phyloP scores from a whole-genome alignment of 2,797 vertebrate genomes.

The Liparis tanakae region DNA sequence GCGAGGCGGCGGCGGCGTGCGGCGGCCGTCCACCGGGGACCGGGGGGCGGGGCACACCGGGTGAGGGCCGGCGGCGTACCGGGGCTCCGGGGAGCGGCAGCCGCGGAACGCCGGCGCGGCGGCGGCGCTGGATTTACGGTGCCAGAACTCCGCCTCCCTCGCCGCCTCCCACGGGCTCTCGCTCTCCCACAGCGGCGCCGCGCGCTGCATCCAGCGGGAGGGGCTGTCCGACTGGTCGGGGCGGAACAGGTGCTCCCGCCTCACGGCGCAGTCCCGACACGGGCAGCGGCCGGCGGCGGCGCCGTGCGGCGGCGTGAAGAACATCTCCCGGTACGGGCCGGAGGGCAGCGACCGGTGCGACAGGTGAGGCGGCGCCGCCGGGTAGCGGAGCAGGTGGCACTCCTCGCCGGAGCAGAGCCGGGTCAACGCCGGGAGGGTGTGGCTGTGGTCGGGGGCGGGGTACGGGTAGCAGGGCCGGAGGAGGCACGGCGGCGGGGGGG shows the following conservation, averaged over 20 bases:
- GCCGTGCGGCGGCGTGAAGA: slow-evolving; percentile 76
- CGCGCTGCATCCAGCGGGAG: slow-evolving; percentile 72
- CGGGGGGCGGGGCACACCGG: slow-evolving; percentile 77
- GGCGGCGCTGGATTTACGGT: slow-evolving; percentile 65
- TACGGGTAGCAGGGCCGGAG: slow-evolving; percentile 77
- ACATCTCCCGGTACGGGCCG: slow-evolving; percentile 84
- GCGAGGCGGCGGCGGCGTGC: slow-evolving; percentile 77
- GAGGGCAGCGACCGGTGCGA: slow-evolving; percentile 74
- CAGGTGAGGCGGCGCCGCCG: slow-evolving; percentile 64
- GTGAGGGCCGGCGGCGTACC: slow-evolving; percentile 67
- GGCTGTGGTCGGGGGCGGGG: slow-evolving; percentile 70
- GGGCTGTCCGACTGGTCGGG: slow-evolving; percentile 73
- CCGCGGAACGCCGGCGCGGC: slow-evolving; percentile 68
- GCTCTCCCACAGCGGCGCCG: slow-evolving; percentile 69
- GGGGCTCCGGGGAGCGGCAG: slow-evolving; percentile 74
- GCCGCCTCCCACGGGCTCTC: slow-evolving; percentile 75
- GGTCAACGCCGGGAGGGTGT: slow-evolving; percentile 77
- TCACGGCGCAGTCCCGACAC: slow-evolving; percentile 83
- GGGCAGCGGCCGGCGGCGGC: slow-evolving; percentile 83
- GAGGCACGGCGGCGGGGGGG: slow-evolving; percentile 49
- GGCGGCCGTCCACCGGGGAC: slow-evolving; percentile 77
- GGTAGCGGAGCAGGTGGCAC: slow-evolving; percentile 78
- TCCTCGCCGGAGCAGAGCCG: slow-evolving; percentile 77
- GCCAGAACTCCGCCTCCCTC: slow-evolving; percentile 80
- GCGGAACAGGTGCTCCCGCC: slow-evolving; percentile 78